Evolutionary conservation across 2,888 invertebrate species (phyloP).

Genomic region (Spodoptera littoralis): DNA sequence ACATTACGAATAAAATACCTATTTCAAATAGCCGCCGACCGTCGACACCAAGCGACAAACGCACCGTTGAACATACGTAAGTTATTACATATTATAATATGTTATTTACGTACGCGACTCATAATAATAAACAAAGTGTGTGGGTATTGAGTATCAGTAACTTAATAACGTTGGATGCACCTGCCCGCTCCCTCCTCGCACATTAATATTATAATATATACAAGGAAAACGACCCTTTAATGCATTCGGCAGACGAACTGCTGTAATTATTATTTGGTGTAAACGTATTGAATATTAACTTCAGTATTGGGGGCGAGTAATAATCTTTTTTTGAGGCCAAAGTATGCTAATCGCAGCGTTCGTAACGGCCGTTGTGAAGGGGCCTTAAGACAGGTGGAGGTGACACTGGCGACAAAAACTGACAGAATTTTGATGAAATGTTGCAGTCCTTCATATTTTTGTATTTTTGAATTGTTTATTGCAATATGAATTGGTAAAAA

Average conservation of each 20-base stretch:
- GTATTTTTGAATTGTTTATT: constrained; percentile 59
- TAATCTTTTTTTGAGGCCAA: constrained; percentile 78
- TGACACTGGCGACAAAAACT: constrained; percentile 73
- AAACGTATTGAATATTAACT: constrained; percentile 86
- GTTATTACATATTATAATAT: constrained; percentile 67
- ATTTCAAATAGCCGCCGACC: constrained; percentile 47
- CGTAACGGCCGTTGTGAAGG: constrained; percentile 71
- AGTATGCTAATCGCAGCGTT: constrained; percentile 80
- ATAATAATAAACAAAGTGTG: constrained; percentile 75
- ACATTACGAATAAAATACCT: constrained; percentile 55
- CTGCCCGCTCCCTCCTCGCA: constrained; percentile 74
- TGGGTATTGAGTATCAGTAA: constrained; percentile 78
- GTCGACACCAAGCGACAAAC: constrained; percentile 51
- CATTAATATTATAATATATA: constrained; percentile 84
- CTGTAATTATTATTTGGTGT: constrained; percentile 86
- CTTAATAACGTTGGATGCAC: constrained; percentile 80
- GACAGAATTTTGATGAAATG: constrained; percentile 76
- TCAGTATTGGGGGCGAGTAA: constrained; percentile 75
- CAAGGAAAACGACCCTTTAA: constrained; percentile 79
- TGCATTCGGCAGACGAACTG: constrained; percentile 80
- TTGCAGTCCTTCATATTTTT: constrained; percentile 60
- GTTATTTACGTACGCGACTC: constrained; percentile 70
- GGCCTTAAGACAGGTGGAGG: constrained; percentile 80
- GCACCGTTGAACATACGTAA: constrained; percentile 40
- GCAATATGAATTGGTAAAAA: constrained; percentile 38